Conservation (phyloP, 2,113 vertebrate genomes). For the Callionymus lyra region DNA sequence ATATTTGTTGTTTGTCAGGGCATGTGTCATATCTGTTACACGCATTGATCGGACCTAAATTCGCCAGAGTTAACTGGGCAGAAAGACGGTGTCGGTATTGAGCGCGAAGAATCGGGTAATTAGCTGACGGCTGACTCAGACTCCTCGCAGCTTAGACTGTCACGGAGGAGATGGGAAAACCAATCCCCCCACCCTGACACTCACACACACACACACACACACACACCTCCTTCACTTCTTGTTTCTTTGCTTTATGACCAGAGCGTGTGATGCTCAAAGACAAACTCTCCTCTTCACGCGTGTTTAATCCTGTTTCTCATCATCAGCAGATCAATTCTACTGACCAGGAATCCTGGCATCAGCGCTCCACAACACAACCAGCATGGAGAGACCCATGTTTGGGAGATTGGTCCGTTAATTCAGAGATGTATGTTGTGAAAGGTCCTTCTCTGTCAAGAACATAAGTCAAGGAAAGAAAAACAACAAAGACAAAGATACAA, state of each 20-base stretch:
- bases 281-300: slow-evolving; percentile 55
- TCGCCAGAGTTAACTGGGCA: slow-evolving; percentile 44
- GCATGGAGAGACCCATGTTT: too few relatives aligned
- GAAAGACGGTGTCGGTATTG: slow-evolving; percentile 31
- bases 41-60: slow-evolving; percentile 36
- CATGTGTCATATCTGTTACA: slow-evolving; percentile 20
- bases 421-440: too few relatives aligned
- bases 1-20: slow-evolving; percentile 2
- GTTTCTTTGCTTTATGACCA: slow-evolving; percentile 57
- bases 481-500: too few relatives aligned
- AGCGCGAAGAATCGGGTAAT: slow-evolving; percentile 54
- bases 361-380: too few relatives aligned
- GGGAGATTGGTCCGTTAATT: too few relatives aligned
- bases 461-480: too few relatives aligned
- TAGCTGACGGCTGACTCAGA: slow-evolving; percentile 60
- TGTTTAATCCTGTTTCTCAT: slow-evolving; percentile 62
- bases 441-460: too few relatives aligned
- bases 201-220: too few relatives aligned
- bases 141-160: slow-evolving; percentile 51
- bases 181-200: slow-evolving; percentile 49
- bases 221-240: slow-evolving; percentile 53
- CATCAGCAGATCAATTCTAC: slow-evolving; percentile 55
- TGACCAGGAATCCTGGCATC: too few relatives aligned
- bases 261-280: slow-evolving; percentile 64
- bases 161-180: slow-evolving; percentile 49